These are phyloP conservation scores for Microtus ochrogaster DNA, from an alignment of 2,113 vertebrate species.

Conservation along the genomic window DNA sequence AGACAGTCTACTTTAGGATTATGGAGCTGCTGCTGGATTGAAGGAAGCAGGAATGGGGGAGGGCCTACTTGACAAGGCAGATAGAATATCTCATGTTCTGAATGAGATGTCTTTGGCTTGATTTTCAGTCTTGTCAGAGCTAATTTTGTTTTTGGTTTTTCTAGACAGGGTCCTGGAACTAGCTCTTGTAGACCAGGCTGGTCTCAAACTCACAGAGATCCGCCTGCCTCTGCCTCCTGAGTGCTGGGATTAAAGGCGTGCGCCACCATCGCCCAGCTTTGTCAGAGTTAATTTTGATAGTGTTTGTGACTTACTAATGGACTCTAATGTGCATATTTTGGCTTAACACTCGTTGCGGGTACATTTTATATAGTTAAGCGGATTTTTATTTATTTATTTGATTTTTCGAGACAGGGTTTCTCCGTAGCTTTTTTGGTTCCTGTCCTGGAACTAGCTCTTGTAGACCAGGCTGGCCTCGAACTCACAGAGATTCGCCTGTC, in stretches of 20 bases:
- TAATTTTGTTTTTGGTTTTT: too few species aligned
- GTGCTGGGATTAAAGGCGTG: too few species aligned
- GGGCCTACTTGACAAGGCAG: not conserved
- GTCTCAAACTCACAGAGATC: too few species aligned
- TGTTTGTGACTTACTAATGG: not conserved
- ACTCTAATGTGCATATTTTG: constrained; percentile 6
- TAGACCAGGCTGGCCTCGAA: too few species aligned
- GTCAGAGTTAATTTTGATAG: not conserved
- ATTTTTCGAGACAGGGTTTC: too few species aligned
- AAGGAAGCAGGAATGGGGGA: not conserved
- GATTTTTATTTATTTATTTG: not conserved
- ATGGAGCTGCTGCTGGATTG: not conserved
- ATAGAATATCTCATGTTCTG: not conserved
- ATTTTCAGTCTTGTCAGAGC: constrained; percentile 12
- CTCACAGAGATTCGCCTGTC: too few species aligned
- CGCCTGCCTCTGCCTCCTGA: too few species aligned
- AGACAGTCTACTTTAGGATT: not conserved
- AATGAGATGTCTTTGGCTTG: constrained; percentile 6
- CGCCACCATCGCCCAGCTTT: too few species aligned
- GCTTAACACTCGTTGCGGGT: constrained; percentile 8
- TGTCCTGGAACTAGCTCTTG: too few species aligned
- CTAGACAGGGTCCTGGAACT: too few species aligned
- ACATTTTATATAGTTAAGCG: constrained; percentile 39
- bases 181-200: too few species aligned
- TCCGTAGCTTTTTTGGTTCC: too few species aligned